Percentiles rank a stretch among this genome's conserved stretches.
Evolutionary conservation across 35 echinoderm and acorn worm species (phyloP).

Genomic region (Anneissia japonica): DNA sequence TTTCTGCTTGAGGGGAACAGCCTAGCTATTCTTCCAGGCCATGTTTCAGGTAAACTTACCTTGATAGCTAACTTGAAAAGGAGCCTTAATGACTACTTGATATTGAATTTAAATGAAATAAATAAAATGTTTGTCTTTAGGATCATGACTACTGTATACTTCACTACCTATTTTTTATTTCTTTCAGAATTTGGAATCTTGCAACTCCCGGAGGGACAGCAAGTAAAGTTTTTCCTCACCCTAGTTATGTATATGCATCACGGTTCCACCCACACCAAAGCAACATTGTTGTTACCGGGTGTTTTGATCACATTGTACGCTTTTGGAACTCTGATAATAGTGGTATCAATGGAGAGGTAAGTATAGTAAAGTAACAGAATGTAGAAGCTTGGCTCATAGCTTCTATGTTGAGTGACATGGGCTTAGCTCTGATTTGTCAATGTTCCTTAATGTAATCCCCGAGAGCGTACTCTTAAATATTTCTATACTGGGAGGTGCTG

Average conservation of each 20-base stretch:
- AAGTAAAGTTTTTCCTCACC: slow-evolving; percentile 78
- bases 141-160: neutral
- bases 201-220: slow-evolving; percentile 63
- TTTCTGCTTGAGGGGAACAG: too few species aligned
- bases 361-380: neutral
- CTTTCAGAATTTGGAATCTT: slow-evolving; percentile 73
- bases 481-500: too few species aligned
- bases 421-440: too few species aligned
- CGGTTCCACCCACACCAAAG: slow-evolving; percentile 52
- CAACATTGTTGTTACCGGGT: slow-evolving; percentile 61
- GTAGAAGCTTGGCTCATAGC: too few species aligned
- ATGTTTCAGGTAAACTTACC: neutral
- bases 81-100: neutral
- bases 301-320: slow-evolving; percentile 79
- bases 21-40: neutral
- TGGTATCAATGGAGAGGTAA: slow-evolving; percentile 71
- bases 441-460: too few species aligned
- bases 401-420: too few species aligned
- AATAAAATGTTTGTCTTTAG: neutral
- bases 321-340: slow-evolving; percentile 68
- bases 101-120: neutral
- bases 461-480: too few species aligned
- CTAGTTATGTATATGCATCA: slow-evolving; percentile 91
- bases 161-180: too few species aligned
- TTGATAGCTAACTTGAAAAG: neutral